Evolutionary conservation across 2,113 vertebrate genomes (phyloP).

Genomic region (Cyprinodon variegatus): DNA sequence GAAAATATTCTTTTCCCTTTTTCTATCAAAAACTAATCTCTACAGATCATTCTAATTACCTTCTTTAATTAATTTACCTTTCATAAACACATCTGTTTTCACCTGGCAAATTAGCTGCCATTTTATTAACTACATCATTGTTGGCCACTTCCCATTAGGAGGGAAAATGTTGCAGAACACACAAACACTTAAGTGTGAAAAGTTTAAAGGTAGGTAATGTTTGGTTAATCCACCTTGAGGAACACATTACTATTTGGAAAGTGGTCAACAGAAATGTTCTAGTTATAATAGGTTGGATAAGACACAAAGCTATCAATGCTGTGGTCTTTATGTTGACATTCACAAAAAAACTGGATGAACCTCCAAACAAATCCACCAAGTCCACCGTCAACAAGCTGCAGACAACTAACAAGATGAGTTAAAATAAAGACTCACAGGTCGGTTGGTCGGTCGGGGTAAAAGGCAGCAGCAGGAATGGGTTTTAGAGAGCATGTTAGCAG

Average conservation of each 20-base stretch:
- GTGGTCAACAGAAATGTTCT: background rate
- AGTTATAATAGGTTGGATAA: conserved; percentile 1
- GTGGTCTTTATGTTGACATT: conserved; percentile 10
- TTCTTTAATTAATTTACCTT: background rate
- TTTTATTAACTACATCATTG: conserved; percentile 5
- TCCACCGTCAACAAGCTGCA: conserved; percentile 17
- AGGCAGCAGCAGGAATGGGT: conserved; percentile 26
- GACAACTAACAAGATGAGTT: background rate
- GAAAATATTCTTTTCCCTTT: background rate
- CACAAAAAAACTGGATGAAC: background rate
- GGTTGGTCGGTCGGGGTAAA: conserved; percentile 16
- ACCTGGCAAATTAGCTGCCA: conserved; percentile 1
- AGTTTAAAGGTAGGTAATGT: background rate
- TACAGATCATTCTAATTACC: background rate
- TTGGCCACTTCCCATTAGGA: conserved; percentile 1
- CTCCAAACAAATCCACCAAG: background rate
- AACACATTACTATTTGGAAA: background rate
- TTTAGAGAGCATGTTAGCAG: conserved; percentile 3
- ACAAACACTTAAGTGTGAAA: background rate
- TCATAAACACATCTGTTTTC: background rate
- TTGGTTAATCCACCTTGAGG: background rate
- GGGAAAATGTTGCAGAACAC: too few species aligned
- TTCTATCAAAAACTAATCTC: background rate
- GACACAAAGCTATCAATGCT: conserved; percentile 8
- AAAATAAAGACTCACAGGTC: conserved; percentile 65